These are phyloP conservation scores for Malaclemys terrapin DNA, from an alignment of 2,113 vertebrate species.

Conservation along the genomic window DNA sequence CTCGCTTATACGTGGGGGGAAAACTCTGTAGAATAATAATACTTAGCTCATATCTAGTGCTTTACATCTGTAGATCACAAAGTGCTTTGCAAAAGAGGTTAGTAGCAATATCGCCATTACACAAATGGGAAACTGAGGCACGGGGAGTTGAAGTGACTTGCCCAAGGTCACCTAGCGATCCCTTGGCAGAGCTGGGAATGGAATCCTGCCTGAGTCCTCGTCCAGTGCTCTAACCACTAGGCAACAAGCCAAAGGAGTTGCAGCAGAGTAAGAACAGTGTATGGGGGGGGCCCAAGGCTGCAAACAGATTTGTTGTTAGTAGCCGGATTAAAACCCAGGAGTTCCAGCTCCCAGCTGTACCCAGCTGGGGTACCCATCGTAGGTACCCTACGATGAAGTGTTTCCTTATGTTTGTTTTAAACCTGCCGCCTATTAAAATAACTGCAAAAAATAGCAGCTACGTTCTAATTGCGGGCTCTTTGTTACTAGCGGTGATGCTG, in stretches of 20 bases:
- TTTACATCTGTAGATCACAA: background rate
- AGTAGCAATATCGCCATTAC: background rate
- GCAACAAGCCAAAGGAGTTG: background rate
- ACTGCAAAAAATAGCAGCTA: too few relatives aligned
- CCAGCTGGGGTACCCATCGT: too few relatives aligned
- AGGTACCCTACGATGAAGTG: too few relatives aligned
- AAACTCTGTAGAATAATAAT: background rate
- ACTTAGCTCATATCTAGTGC: too few relatives aligned
- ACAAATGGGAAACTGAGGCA: background rate
- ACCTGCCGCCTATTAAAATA: too few relatives aligned
- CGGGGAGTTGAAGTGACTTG: background rate
- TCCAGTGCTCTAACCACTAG: background rate
- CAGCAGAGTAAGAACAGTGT: background rate
- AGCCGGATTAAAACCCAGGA: too few relatives aligned
- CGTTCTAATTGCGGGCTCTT: too few relatives aligned
- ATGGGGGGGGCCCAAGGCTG: too few relatives aligned
- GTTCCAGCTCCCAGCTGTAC: too few relatives aligned
- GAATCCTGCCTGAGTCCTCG: background rate
- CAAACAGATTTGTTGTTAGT: too few relatives aligned
- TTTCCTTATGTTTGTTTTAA: too few relatives aligned
- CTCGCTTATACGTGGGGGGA: background rate
- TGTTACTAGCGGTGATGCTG: background rate
- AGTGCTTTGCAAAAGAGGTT: background rate
- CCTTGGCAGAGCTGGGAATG: background rate
- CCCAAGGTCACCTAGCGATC: background rate